Percentiles rank a stretch among this genome's conserved stretches.
phyloP scores from a whole-genome alignment of 2,888 invertebrate species.

The Scaptomyza tumidula region DNA sequence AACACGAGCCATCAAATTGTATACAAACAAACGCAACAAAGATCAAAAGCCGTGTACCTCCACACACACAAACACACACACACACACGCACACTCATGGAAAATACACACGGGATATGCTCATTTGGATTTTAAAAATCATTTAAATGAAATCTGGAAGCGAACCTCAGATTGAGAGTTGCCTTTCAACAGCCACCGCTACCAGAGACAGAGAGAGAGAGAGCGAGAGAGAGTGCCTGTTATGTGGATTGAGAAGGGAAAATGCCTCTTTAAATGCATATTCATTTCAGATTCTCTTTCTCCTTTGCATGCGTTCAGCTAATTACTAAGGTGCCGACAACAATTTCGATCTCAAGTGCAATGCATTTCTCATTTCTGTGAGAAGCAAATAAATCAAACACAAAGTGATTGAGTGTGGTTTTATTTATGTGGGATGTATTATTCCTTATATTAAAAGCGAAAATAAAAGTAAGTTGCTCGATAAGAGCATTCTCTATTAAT shows the following conservation, averaged over 20 bases:
- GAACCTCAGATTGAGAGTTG: slow-evolving; percentile 46
- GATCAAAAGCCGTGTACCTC: slow-evolving; percentile 81
- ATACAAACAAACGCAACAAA: slow-evolving; percentile 84
- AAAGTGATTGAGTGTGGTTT: neutral
- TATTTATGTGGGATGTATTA: neutral
- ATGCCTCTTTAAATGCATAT: slow-evolving; percentile 17
- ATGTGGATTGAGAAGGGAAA: neutral
- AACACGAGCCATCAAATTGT: slow-evolving; percentile 85
- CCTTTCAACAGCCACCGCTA: slow-evolving; percentile 40
- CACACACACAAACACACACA: slow-evolving; percentile 41
- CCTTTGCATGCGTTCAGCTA: slow-evolving; percentile 38
- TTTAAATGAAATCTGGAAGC: slow-evolving; percentile 57
- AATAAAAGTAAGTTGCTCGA: neutral
- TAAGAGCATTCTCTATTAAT: slow-evolving; percentile 3
- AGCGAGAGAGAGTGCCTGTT: no score
- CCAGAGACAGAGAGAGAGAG: no score
- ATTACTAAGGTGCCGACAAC: slow-evolving; percentile 61
- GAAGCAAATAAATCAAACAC: slow-evolving; percentile 14
- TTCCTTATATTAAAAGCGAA: no score
- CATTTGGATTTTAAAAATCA: slow-evolving; percentile 56
- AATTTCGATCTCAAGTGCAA: slow-evolving; percentile 34
- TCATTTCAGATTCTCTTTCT: neutral
- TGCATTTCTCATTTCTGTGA: slow-evolving; percentile 46
- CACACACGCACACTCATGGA: neutral
- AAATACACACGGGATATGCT: slow-evolving; percentile 12